These are phyloP conservation scores for Mionectes olivaceus DNA, from an alignment of 2,797 vertebrate genomes.

Conservation along the genomic window DNA sequence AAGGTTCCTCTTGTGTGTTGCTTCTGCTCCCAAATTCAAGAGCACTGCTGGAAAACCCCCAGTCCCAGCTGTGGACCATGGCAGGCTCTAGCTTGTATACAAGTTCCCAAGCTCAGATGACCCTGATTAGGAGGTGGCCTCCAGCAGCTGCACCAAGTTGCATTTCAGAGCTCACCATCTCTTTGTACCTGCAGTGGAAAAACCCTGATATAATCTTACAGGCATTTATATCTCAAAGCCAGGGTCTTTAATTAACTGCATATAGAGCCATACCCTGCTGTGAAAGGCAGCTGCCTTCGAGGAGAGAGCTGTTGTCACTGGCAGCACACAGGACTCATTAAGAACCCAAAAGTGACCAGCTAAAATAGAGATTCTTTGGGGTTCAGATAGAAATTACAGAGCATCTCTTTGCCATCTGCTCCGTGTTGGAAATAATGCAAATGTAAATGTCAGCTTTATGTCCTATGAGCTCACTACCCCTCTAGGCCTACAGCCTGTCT, in stretches of 20 bases:
- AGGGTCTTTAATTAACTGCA: neutral
- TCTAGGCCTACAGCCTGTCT: neutral
- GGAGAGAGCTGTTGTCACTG: neutral
- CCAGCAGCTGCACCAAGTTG: neutral
- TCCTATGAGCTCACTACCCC: neutral
- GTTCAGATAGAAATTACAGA: neutral
- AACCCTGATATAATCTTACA: neutral
- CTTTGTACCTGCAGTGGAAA: neutral
- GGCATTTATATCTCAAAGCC: neutral
- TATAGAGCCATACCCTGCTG: neutral
- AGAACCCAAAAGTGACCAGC: neutral
- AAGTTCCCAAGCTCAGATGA: neutral
- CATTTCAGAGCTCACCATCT: neutral
- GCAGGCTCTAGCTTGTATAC: neutral
- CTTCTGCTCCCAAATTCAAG: neutral
- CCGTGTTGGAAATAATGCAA: constrained; percentile 9
- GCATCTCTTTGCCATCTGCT: constrained; percentile 37
- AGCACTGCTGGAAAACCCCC: neutral
- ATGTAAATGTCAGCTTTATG: constrained; percentile 40
- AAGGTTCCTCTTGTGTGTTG: neutral
- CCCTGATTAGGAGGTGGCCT: neutral
- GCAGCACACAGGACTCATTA: neutral
- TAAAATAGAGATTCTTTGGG: neutral
- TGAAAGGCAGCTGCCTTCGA: neutral
- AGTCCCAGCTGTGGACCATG: neutral